phyloP scores from a whole-genome alignment of 2,113 vertebrate genomes.

The Rhinopomastus cyanomelas region DNA sequence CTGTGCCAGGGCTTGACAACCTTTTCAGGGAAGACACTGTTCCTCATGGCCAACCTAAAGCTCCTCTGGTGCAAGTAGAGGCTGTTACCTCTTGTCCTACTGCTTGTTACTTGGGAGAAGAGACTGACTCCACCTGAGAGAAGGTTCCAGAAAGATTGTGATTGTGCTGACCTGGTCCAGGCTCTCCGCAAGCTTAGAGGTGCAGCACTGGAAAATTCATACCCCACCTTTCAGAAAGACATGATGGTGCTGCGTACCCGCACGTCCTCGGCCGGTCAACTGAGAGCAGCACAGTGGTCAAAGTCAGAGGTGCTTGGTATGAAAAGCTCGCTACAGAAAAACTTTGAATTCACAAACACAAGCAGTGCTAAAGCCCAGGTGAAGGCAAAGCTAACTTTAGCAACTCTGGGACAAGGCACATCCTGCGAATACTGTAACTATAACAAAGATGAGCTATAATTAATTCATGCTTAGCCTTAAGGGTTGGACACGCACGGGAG shows the following conservation, averaged over 20 bases:
- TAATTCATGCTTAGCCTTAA: slow-evolving; percentile 25
- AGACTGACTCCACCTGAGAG: background rate
- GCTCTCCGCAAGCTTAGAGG: rapidly evolving
- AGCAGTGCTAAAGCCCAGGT: background rate
- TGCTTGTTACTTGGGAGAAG: background rate
- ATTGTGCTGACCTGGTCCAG: rapidly evolving
- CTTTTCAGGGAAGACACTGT: background rate
- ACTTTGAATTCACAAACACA: background rate
- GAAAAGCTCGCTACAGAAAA: background rate
- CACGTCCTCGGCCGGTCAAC: rapidly evolving
- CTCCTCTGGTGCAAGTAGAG: background rate
- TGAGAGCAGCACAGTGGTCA: background rate
- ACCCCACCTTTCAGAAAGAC: too few species aligned
- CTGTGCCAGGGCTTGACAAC: background rate
- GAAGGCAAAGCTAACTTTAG: background rate
- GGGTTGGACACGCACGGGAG: background rate
- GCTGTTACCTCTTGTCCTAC: background rate
- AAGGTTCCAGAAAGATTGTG: too few species aligned
- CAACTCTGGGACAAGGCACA: background rate
- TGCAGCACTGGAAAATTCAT: background rate
- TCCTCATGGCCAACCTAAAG: background rate
- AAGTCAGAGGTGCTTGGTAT: background rate
- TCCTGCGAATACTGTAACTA: background rate
- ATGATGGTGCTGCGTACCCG: rapidly evolving
- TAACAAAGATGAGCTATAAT: slow-evolving; percentile 5